A percentile compares a stretch with the other conserved stretches of the same genome.
Conservation (phyloP, 1,140 invertebrate species). For the Cyphomyrmex costatus region DNA sequence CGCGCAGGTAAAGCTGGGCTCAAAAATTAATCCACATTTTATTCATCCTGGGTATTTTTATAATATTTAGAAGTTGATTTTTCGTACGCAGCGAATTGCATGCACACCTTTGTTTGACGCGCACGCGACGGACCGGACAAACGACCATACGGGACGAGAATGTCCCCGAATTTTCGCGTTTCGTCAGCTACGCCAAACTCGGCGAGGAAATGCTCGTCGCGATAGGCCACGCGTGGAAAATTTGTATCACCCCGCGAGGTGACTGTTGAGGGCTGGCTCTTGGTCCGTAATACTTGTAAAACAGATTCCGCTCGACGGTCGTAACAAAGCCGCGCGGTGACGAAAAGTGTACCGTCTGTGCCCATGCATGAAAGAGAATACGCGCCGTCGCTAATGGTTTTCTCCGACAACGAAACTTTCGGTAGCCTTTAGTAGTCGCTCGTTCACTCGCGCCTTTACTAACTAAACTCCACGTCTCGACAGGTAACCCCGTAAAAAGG, state of each 20-base stretch:
- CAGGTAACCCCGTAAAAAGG: conserved; percentile 65
- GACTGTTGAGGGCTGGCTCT: background rate
- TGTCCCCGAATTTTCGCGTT: background rate
- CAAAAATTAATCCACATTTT: background rate
- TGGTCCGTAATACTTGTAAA: conserved; percentile 56
- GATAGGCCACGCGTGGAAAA: conserved; percentile 50
- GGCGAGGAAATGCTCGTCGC: conserved; percentile 21
- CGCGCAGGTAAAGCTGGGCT: too few species aligned
- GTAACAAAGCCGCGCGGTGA: conserved; percentile 24
- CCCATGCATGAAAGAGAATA: conserved; percentile 56
- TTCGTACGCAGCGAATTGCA: background rate
- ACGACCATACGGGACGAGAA: background rate
- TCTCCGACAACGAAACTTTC: conserved; percentile 71
- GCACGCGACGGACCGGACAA: background rate
- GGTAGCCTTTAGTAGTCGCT: conserved; percentile 68
- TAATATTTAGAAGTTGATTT: conserved; percentile 18
- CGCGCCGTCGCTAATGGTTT: conserved; percentile 72
- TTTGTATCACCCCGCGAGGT: conserved; percentile 25
- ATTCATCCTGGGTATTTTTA: background rate
- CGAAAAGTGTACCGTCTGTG: conserved; percentile 50
- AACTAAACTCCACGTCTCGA: conserved; percentile 33
- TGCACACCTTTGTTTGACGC: background rate
- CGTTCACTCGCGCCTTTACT: conserved; percentile 9
- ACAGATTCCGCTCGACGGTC: conserved; percentile 38
- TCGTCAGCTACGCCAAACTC: background rate